A percentile compares a stretch with the other conserved stretches of the same genome.
These are phyloP conservation scores for Omphaloscelis lunosa DNA, from an alignment of 2,888 invertebrate species.

Conservation along the genomic window DNA sequence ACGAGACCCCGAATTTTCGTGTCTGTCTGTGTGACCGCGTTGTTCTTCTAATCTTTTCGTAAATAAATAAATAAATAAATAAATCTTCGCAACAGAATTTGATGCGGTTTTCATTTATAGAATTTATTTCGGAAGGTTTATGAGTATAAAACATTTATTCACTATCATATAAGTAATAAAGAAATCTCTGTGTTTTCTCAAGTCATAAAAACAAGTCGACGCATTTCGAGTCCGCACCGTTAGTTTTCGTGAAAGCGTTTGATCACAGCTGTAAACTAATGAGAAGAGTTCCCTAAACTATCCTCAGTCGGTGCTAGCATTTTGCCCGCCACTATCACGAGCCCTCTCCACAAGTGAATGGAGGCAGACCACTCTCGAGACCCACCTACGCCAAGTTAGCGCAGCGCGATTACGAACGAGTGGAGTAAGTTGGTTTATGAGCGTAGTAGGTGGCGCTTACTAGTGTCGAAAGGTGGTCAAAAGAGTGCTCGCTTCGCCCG, in stretches of 20 bases:
- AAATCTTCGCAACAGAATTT: background rate
- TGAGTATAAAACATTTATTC: too few relatives aligned
- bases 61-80: too few relatives aligned
- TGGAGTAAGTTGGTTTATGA: background rate
- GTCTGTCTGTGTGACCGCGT: background rate
- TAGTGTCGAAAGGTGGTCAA: background rate
- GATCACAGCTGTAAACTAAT: background rate
- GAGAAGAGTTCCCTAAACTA: background rate
- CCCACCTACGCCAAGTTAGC: background rate
- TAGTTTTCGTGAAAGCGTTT: background rate
- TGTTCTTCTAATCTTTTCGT: background rate
- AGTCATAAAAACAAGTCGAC: background rate
- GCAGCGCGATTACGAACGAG: background rate
- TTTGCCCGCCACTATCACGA: background rate
- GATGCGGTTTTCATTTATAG: too few relatives aligned
- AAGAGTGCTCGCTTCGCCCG: background rate
- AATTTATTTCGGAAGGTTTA: too few relatives aligned
- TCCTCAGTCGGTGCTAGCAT: background rate
- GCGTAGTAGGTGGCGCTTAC: background rate
- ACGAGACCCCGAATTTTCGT: background rate
- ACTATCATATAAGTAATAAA: too few relatives aligned
- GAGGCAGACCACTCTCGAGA: background rate
- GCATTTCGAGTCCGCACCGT: background rate
- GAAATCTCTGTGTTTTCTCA: too few relatives aligned
- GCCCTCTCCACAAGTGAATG: background rate